Base-by-base conservation (phyloP, 2,113 vertebrate genomes). In the Anolis sagrei region DNA sequence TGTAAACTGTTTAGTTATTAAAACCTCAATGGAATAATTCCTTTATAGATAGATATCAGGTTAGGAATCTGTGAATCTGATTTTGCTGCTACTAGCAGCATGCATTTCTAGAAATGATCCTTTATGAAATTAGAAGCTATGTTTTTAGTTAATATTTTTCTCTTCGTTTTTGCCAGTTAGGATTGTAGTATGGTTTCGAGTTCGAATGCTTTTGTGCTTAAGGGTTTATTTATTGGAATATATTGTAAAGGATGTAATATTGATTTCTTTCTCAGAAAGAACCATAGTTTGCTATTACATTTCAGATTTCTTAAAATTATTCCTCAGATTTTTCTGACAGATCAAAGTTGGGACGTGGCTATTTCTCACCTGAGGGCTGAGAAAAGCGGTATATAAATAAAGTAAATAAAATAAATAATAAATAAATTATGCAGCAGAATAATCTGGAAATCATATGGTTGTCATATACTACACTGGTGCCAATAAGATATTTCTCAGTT, bases 171-270 rank as follows among this genome's bases (percentile, higher is more conserved):
- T 69, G 25, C 11, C 61, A 69, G 7, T 84, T 83, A 5, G 32
- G 23, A 85, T 32, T 72, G 27, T 21, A 70, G 5, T 58, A 25
- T 78, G 27, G 1, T n/a, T 18, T 66, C 51, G 7, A 3, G 9
- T 18, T 66, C 51, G 7, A 3, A 19, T 1, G 7, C 14, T 44
- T 70, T 85, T 73, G 61, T 70, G 66, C 14, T 36, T 64, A 79
- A 9, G 39, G 10, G 18, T 64, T 75, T 51, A 81, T 66, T 1
- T 69, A 2, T 64, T 39, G 44, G 29, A 8, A 36, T 5, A 21
- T 77, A 23, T 84, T 77, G 58, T 69, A 54, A 78, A 68, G 29
- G 23, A 84, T 77, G n/a, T 64, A 74, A 32, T 48, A 34, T 34
- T 54, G 11, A 8, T 75, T 36, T 76, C n/a, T 32, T 76, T 84